Base-by-base conservation (phyloP, 2,113 vertebrate species). In the Pelodiscus sinensis region DNA sequence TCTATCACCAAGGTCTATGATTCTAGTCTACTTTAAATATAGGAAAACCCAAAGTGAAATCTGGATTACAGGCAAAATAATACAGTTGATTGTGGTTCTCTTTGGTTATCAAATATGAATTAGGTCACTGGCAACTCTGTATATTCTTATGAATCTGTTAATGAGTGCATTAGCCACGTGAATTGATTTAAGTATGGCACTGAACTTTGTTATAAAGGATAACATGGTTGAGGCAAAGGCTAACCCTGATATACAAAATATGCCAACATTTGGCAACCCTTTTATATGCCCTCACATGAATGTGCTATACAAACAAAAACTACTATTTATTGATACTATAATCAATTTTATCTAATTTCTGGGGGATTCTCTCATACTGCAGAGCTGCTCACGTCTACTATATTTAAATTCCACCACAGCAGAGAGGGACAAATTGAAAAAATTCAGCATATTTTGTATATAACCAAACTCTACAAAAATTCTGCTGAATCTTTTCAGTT, bases 91-190 rank as follows among this genome's bases (percentile, higher is more conserved):
- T 88, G 85, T 86, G 92, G 93, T 90, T 89, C 96, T 92, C 81
- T 92, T 97, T 95, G 92, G 83, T 89, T 92, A 92, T 90, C 89
- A 96, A 94, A 96, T 89, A 87, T 94, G 95, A 97, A 96, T 96
- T 92, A 95, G 92, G 92, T 95, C 92, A 83, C 82, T 97, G 0
- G 16, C 95, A 96, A 94, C 93, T 94, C 94, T 95, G 89, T 89
- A 75, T 93, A 90, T 94, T 89, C 87, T 78, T 96, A 38, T 82
- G 89, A 94, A 81, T 25, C 88, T 77, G 81, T 81, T 93, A 90
- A 94, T 81, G 90, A 94, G 81, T 57, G 81, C 77, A 81, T 89
- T 92, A 94, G 96, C 95, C 94, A 94, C 92, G 27, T 52, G 19
- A 94, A 71, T 79, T 92, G 92, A 97, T 94, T 96, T 92, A 92